Evolutionary conservation across 2,797 vertebrate genomes (phyloP).

Genomic region (Sparidentex hasta): DNA sequence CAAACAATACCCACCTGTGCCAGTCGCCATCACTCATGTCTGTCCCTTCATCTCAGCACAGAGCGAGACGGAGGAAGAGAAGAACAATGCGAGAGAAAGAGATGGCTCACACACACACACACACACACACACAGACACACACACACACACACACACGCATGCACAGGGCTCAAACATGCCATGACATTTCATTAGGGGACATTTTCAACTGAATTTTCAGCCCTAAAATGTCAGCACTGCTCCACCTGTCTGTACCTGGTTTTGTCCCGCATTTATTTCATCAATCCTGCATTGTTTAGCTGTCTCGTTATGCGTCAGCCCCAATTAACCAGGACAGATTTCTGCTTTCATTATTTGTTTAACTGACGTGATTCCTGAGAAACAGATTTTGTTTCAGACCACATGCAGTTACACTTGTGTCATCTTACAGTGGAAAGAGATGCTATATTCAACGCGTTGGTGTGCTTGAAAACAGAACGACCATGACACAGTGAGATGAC

Average conservation of each 20-base stretch:
- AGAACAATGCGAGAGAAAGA: slow-evolving; percentile 11
- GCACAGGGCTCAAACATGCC: slow-evolving; percentile 22
- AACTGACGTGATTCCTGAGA: not conserved
- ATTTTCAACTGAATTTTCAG: slow-evolving; percentile 31
- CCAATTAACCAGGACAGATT: slow-evolving; percentile 37
- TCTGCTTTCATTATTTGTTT: not conserved
- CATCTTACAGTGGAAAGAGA: not conserved
- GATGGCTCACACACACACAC: slow-evolving; percentile 9
- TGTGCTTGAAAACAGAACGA: not conserved
- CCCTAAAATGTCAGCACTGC: slow-evolving; percentile 38
- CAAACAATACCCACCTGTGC: slow-evolving; percentile 63
- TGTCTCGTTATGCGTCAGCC: slow-evolving; percentile 10
- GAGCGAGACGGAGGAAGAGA: slow-evolving; percentile 22
- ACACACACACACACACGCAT: slow-evolving; percentile 23
- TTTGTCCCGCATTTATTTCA: slow-evolving; percentile 28
- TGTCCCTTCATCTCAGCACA: slow-evolving; percentile 47
- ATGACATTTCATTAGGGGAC: slow-evolving; percentile 48
- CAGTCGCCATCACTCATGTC: slow-evolving; percentile 58
- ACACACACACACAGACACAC: too few species aligned
- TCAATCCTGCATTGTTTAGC: slow-evolving; percentile 25
- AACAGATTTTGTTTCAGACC: not conserved
- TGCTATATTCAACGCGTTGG: not conserved
- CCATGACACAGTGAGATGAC: too few species aligned
- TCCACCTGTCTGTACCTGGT: slow-evolving; percentile 21
- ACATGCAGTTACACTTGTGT: not conserved